Conservation (phyloP, 2,113 vertebrate species). For the Microcebus jonahi region DNA sequence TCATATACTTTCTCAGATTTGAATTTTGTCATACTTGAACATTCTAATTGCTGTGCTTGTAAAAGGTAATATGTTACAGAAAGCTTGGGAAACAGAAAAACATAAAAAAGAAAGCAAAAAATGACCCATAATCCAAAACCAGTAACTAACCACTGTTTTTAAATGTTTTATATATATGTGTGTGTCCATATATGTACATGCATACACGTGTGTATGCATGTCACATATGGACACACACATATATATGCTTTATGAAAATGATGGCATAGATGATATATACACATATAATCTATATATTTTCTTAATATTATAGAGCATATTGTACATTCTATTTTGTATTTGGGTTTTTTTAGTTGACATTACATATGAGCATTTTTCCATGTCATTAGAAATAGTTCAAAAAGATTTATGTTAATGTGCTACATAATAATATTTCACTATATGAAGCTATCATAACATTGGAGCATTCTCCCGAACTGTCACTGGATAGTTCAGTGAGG, state of each 20-base stretch:
- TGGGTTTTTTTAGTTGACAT: background rate
- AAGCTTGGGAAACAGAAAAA: background rate
- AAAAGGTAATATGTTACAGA: background rate
- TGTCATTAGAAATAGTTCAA: conserved; percentile 3
- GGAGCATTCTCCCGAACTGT: background rate
- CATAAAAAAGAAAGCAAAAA: background rate
- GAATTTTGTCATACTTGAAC: background rate
- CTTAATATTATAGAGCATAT: background rate
- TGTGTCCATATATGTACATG: background rate
- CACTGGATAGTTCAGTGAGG: background rate
- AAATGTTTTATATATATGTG: background rate
- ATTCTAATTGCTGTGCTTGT: background rate
- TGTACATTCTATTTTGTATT: background rate
- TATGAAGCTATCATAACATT: background rate
- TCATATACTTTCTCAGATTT: background rate
- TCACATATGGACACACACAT: background rate
- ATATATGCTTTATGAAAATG: background rate
- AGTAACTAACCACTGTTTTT: background rate
- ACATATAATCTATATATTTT: background rate
- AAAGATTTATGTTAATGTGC: background rate
- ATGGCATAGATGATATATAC: background rate
- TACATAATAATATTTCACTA: background rate
- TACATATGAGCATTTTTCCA: background rate
- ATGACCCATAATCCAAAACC: background rate
- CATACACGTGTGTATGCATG: background rate